Base-by-base conservation (phyloP, 35 echinoderm and acorn worm genomes). In the Hemicentrotus pulcherrimus region DNA sequence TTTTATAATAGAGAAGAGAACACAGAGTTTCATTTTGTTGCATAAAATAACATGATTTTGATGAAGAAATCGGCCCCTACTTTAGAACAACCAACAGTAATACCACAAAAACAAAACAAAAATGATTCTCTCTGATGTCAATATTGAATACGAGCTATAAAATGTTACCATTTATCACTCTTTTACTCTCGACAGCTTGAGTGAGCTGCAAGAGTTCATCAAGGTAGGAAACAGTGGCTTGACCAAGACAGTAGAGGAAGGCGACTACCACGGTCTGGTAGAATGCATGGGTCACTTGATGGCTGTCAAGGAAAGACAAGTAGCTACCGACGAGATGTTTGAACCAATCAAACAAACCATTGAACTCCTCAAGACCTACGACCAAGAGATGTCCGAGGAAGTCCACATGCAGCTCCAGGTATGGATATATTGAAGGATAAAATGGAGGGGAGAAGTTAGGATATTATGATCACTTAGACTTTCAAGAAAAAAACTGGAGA, bases 341-440 rank as follows among this genome's bases (percentile, higher is more conserved):
- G 98, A 99, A 85, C 98, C 98, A 4, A 92, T 99, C 15, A 99
- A 99, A 32, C 97, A 97, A 94, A 98, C 97, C 41, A 98, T 99
- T 45, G 98, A 99, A 48, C 95, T 99, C 2, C 95, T 99, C 19
- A 99, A 99, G 97, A 97, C 95, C 16, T 99, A 99, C 46, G 98
- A 99, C 86, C 98, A 99, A 86, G 98, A 99, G 93, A 99, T 99
- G 98, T 94, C 98, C 28, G 98, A 99, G 31, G 98, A 99, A 86
- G 98, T 99, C 92, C 98, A 99, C 46, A 95, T 92, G 47, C 98
- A 98, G 92, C 95, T 99, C n/a, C 98, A 99, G 96, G 96, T 99
- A 70, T 86, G 35, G 35, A 41, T 41, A 41, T 41, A 41, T 41
- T 3, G 35, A 41, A 41, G 35, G 35, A 3, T 41, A 41, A 41